Evolutionary conservation across 2,113 vertebrate genomes (phyloP).

Genomic region (Cephalopholis sonnerati): DNA sequence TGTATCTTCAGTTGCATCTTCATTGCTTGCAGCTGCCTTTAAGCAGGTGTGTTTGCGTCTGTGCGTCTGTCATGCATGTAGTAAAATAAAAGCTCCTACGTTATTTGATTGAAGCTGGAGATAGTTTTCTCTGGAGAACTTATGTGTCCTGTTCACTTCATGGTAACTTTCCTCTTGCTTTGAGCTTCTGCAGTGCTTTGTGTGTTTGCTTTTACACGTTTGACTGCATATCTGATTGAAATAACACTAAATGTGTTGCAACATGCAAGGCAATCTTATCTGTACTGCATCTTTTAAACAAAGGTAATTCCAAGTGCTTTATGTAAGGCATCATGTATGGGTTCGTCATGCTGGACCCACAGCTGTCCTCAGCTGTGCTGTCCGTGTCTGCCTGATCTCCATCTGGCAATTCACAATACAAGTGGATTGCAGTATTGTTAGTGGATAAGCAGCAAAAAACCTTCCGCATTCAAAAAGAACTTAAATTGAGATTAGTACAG

Average conservation of each 20-base stretch:
- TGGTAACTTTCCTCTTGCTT: neutral
- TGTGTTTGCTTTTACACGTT: neutral
- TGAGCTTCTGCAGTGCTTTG: neutral
- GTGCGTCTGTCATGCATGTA: neutral
- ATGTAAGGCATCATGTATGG: neutral
- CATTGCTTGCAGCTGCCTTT: neutral
- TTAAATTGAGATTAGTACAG: neutral
- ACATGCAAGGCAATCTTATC: neutral
- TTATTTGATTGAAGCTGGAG: neutral
- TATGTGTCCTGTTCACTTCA: neutral
- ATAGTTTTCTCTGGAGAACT: neutral
- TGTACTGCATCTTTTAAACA: neutral
- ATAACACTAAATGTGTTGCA: neutral
- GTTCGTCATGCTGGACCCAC: neutral
- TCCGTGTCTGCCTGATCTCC: neutral
- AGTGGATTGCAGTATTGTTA: neutral
- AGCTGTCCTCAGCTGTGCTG: constrained; percentile 5
- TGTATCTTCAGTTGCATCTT: neutral
- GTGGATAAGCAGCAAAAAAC: neutral
- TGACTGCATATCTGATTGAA: neutral
- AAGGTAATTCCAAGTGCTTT: neutral
- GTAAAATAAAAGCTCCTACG: neutral
- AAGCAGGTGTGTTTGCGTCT: neutral
- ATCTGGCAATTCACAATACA: neutral
- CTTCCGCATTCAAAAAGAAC: neutral